phyloP scores from a whole-genome alignment of 2,113 vertebrate genomes.

The Procavia capensis region DNA sequence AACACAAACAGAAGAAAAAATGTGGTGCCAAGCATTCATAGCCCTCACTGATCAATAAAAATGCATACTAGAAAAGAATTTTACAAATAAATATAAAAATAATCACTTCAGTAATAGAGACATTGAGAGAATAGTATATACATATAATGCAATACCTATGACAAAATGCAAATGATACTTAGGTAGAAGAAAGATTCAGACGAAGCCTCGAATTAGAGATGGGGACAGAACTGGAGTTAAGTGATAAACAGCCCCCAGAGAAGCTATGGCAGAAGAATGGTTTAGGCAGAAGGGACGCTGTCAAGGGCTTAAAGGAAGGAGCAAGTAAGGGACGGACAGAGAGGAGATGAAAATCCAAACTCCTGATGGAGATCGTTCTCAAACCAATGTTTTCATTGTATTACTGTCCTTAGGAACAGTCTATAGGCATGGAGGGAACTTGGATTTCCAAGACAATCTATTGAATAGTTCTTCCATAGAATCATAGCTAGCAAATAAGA shows the following conservation, averaged over 20 bases:
- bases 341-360: neutral
- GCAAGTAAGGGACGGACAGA: neutral
- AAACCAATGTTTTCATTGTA: neutral
- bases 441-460: neutral
- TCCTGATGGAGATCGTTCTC: neutral
- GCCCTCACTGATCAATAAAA: neutral
- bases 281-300: neutral
- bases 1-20: neutral
- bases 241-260: neutral
- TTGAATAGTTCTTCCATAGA: accelerated
- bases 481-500: neutral
- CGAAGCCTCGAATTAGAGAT: neutral
- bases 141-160: neutral
- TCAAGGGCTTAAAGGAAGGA: neutral
- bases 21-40: neutral
- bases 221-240: neutral
- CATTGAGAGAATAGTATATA: neutral
- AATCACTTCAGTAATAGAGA: neutral
- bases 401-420: too few relatives aligned
- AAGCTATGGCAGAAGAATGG: neutral
- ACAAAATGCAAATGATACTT: neutral
- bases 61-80: neutral
- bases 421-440: too few relatives aligned
- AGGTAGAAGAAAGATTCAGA: neutral
- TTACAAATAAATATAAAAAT: conserved; percentile 2